phyloP scores from a whole-genome alignment of 2,797 vertebrate species.

The Eospalax fontanierii region DNA sequence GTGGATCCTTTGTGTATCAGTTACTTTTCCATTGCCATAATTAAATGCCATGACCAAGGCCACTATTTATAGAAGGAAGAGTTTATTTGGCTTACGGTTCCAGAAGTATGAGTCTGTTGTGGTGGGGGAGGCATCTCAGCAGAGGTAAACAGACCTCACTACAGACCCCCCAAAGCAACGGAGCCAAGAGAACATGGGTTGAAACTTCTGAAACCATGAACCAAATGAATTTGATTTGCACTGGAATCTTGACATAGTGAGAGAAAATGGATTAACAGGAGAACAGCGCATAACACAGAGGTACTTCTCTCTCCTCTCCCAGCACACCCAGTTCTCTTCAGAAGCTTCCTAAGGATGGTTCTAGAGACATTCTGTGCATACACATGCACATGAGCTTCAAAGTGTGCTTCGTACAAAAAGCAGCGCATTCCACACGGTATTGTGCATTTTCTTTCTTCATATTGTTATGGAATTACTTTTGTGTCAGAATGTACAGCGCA shows the following conservation, averaged over 20 bases:
- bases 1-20: neutral
- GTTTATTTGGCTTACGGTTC: no score
- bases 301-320: neutral
- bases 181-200: neutral
- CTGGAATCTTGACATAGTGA: neutral
- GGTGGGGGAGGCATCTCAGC: no score
- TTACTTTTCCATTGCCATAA: no score
- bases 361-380: neutral
- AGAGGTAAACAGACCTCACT: no score
- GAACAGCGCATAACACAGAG: neutral
- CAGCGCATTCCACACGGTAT: neutral
- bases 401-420: neutral
- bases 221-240: neutral
- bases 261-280: neutral
- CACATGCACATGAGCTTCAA: neutral
- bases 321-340: neutral
- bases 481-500: neutral
- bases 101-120: no score
- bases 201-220: neutral
- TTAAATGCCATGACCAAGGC: no score
- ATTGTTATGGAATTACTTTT: neutral
- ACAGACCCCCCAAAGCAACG: neutral
- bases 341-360: neutral
- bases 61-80: no score
- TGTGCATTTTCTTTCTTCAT: neutral